phyloP scores from a whole-genome alignment of 2,888 invertebrate genomes.

The Serripes groenlandicus region DNA sequence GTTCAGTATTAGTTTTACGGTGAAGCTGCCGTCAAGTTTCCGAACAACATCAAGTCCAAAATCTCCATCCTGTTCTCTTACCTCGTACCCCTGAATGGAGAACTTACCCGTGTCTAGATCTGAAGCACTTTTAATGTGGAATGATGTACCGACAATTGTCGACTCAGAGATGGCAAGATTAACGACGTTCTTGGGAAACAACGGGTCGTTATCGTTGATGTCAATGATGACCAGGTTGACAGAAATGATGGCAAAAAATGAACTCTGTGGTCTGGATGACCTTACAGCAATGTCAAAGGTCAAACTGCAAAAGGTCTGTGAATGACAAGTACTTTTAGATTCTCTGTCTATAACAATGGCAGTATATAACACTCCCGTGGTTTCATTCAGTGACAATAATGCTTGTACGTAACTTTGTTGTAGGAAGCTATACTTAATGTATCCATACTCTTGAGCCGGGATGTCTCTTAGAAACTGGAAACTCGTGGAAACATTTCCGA shows the following conservation, averaged over 20 bases:
- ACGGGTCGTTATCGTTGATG: slow-evolving; percentile 78
- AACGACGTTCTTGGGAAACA: slow-evolving; percentile 67
- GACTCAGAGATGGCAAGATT: slow-evolving; percentile 75
- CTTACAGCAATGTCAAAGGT: slow-evolving; percentile 71
- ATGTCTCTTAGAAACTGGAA: slow-evolving; percentile 46
- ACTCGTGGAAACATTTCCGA: slow-evolving; percentile 60
- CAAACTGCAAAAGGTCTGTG: slow-evolving; percentile 63
- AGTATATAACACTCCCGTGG: slow-evolving; percentile 73
- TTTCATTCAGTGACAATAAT: slow-evolving; percentile 72
- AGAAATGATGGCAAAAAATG: slow-evolving; percentile 69
- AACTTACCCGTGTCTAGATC: slow-evolving; percentile 76
- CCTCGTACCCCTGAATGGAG: slow-evolving; percentile 73
- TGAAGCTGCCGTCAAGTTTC: slow-evolving; percentile 72
- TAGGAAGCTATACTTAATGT: slow-evolving; percentile 66
- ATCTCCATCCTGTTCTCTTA: slow-evolving; percentile 66
- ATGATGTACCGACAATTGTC: slow-evolving; percentile 65
- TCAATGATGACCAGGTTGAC: slow-evolving; percentile 71
- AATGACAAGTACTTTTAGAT: slow-evolving; percentile 59
- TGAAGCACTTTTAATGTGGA: slow-evolving; percentile 73
- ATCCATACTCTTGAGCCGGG: slow-evolving; percentile 62
- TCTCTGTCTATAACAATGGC: slow-evolving; percentile 75
- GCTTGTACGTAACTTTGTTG: slow-evolving; percentile 68
- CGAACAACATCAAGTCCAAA: slow-evolving; percentile 64
- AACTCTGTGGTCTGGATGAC: slow-evolving; percentile 63
- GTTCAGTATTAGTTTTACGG: slow-evolving; percentile 73